Conservation (phyloP, 2,797 vertebrate species). For the Centropyge bicolor region DNA sequence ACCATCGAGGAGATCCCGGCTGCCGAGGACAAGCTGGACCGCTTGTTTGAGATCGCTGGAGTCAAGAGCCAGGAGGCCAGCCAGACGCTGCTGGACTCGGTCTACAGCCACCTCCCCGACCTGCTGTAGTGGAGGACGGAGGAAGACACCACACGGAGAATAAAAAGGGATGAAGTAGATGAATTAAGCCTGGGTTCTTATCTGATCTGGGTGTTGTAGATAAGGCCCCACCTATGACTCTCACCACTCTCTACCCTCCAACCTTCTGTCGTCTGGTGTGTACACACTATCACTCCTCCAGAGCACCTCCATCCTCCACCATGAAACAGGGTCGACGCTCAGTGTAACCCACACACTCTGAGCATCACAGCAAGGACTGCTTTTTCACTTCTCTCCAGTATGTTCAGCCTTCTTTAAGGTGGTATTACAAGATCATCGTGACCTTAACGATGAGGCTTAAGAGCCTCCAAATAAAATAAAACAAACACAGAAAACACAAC, state of each 20-base stretch:
- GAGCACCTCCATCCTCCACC: constrained; percentile 25
- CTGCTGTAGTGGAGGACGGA: constrained; percentile 85
- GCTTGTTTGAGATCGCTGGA: constrained; percentile 95
- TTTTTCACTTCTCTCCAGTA: constrained; percentile 13
- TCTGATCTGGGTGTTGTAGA: constrained; percentile 20
- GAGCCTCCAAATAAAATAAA: constrained; percentile 1
- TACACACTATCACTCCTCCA: constrained; percentile 25
- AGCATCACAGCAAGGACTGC: background rate
- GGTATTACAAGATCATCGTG: background rate
- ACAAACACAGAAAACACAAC: constrained; percentile 8
- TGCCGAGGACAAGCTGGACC: constrained; percentile 95
- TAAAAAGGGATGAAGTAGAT: constrained; percentile 5
- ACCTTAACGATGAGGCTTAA: constrained; percentile 20
- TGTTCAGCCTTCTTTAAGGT: constrained; percentile 20
- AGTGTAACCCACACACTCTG: background rate
- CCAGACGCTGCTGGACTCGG: constrained; percentile 96
- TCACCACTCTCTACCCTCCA: constrained; percentile 22
- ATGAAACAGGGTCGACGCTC: constrained; percentile 37
- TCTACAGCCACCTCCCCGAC: constrained; percentile 97
- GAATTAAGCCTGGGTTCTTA: constrained; percentile 6
- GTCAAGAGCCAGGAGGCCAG: constrained; percentile 99
- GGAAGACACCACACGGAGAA: background rate
- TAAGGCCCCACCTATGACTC: constrained; percentile 15
- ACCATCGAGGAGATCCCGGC: constrained; percentile 93
- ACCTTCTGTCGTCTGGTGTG: constrained; percentile 31